Evolutionary conservation across 1,140 invertebrate species (phyloP).

Genomic region (Drosophila tropicalis): DNA sequence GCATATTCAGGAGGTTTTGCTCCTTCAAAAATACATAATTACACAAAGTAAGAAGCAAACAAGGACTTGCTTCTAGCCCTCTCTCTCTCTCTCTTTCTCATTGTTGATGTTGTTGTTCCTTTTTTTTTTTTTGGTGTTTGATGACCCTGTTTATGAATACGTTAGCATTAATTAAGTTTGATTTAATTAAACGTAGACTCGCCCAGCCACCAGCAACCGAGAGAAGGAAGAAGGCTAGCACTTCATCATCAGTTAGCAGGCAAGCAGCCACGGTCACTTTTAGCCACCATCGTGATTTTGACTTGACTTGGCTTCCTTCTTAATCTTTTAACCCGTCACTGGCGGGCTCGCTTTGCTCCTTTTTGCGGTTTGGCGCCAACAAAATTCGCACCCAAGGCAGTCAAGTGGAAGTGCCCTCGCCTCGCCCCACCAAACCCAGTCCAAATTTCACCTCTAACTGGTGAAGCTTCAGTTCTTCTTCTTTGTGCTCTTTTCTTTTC

Average conservation of each 20-base stretch:
- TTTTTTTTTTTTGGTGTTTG: slow-evolving; percentile 68
- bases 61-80: slow-evolving; percentile 19
- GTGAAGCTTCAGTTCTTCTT: not conserved
- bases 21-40: slow-evolving; percentile 65
- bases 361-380: slow-evolving; percentile 71
- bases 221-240: slow-evolving; percentile 29
- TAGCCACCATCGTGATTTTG: slow-evolving; percentile 28
- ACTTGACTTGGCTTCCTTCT: slow-evolving; percentile 53
- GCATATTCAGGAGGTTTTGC: slow-evolving; percentile 63
- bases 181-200: slow-evolving; percentile 71
- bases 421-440: not conserved
- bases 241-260: not conserved
- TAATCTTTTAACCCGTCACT: slow-evolving; percentile 75
- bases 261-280: slow-evolving; percentile 54
- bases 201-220: slow-evolving; percentile 15
- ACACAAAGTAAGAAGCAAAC: slow-evolving; percentile 58
- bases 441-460: not conserved
- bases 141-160: slow-evolving; percentile 81
- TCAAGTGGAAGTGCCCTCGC: slow-evolving; percentile 61
- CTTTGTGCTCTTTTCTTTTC: slow-evolving; percentile 21
- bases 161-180: slow-evolving; percentile 81
- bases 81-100: slow-evolving; percentile 14
- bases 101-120: not conserved
- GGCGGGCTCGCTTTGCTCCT: slow-evolving; percentile 52
- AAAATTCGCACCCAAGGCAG: slow-evolving; percentile 59